Evolutionary conservation across 2,797 vertebrate species (phyloP).

Genomic region (Ptychobarbus kaznakovi): DNA sequence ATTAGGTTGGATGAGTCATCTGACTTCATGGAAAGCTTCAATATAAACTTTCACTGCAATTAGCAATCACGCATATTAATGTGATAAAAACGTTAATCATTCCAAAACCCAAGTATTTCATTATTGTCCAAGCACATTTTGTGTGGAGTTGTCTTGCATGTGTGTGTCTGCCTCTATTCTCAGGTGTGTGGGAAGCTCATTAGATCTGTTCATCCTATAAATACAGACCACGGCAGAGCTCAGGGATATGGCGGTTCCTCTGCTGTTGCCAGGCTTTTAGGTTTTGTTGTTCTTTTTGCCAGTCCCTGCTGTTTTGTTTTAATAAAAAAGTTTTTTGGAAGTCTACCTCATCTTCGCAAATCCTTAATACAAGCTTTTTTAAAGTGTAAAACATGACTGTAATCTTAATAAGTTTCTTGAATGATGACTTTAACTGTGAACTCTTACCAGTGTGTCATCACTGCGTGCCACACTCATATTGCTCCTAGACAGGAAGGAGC

Average conservation of each 20-base stretch:
- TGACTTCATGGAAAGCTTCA: background rate
- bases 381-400: background rate
- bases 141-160: background rate
- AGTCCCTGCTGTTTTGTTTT: background rate
- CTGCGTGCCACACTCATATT: constrained; percentile 97
- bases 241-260: constrained; percentile 4
- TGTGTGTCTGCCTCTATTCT: background rate
- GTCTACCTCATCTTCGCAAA: background rate
- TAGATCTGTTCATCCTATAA: constrained; percentile 11
- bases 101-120: background rate
- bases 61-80: background rate
- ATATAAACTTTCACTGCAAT: background rate
- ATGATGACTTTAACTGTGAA: background rate
- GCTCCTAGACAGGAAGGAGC: constrained; percentile 97
- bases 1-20: background rate
- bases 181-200: constrained; percentile 31
- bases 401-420: background rate
- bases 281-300: constrained; percentile 5
- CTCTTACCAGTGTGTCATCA: constrained; percentile 95
- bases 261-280: constrained; percentile 21
- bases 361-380: background rate
- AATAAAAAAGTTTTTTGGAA: background rate
- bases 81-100: background rate
- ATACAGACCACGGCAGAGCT: background rate
- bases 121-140: background rate